These are phyloP conservation scores for Mesoclemmys tuberculata DNA, from an alignment of 2,113 vertebrate genomes.

Conservation along the genomic window DNA sequence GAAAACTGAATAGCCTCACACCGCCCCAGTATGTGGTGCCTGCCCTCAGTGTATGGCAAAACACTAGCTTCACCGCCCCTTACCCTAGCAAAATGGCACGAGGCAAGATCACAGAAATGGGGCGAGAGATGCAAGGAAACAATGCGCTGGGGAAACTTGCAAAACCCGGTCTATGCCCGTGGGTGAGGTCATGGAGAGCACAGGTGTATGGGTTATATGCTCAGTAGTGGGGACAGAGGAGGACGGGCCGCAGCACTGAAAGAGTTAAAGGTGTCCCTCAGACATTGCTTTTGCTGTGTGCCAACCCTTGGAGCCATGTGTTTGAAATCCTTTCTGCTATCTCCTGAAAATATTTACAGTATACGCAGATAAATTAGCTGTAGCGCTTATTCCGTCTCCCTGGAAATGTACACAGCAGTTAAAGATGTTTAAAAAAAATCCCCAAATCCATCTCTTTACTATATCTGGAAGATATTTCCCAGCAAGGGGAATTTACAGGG, in stretches of 20 bases:
- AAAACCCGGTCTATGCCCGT: not conserved
- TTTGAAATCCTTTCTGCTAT: conserved; percentile 78
- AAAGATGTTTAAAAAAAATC: conserved; percentile 74
- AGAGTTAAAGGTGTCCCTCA: conserved; percentile 61
- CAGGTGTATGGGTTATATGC: fast-evolving
- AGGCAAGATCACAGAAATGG: not conserved
- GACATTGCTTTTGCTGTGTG: conserved; percentile 27
- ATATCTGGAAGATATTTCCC: conserved; percentile 77
- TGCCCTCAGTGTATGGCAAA: not conserved
- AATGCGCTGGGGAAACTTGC: not conserved
- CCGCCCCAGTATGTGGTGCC: not conserved
- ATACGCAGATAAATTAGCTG: conserved; percentile 76
- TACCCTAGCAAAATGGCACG: not conserved
- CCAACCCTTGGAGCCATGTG: conserved; percentile 72
- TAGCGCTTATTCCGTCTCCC: conserved; percentile 69
- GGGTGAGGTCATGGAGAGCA: not conserved
- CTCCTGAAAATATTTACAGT: conserved; percentile 78
- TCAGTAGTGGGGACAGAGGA: fast-evolving
- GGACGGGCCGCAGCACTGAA: fast-evolving
- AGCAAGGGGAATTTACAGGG: conserved; percentile 59
- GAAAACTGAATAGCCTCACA: not conserved
- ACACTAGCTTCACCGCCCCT: not conserved
- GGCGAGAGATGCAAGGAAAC: not conserved
- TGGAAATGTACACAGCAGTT: conserved; percentile 76
- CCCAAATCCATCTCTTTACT: conserved; percentile 61